Evolutionary conservation across 2,888 invertebrate species (phyloP).

Genomic region (Axea sp.): DNA sequence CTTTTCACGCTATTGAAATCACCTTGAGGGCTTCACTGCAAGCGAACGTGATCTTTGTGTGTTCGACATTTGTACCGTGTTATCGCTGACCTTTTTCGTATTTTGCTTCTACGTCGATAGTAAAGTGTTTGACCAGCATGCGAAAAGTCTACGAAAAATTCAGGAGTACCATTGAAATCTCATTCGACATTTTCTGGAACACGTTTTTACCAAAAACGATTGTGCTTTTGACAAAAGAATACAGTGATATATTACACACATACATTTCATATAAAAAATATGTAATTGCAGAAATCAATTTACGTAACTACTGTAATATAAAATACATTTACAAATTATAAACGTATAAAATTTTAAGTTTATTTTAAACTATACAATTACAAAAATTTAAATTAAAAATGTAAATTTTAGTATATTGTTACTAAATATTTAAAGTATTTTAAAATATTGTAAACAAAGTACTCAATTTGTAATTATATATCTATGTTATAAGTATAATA

Average conservation of each 20-base stretch:
- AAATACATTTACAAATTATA: no score
- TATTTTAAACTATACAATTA: no score
- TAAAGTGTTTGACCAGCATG: constrained; percentile 58
- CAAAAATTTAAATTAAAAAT: no score
- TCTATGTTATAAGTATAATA: no score
- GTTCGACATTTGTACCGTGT: constrained; percentile 52
- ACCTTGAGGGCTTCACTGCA: constrained; percentile 38
- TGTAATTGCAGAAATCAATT: no score
- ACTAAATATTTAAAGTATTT: no score
- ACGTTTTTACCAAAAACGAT: constrained; percentile 45
- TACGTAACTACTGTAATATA: no score
- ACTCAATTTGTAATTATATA: no score
- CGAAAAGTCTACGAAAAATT: constrained; percentile 60
- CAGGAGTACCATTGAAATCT: constrained; percentile 57
- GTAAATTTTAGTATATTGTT: no score
- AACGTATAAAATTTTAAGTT: no score
- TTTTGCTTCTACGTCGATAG: constrained; percentile 50
- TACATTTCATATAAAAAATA: no score
- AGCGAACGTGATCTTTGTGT: constrained; percentile 56
- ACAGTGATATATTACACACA: constrained; percentile 35
- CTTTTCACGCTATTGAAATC: constrained; percentile 56
- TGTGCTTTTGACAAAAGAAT: constrained; percentile 46
- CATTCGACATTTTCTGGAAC: constrained; percentile 51
- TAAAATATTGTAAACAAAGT: no score
- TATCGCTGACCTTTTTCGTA: constrained; percentile 61